Percentiles rank a stretch among this genome's conserved stretches.
Evolutionary conservation across 2,888 invertebrate genomes (phyloP).

Genomic region (Ophion ventricosus): DNA sequence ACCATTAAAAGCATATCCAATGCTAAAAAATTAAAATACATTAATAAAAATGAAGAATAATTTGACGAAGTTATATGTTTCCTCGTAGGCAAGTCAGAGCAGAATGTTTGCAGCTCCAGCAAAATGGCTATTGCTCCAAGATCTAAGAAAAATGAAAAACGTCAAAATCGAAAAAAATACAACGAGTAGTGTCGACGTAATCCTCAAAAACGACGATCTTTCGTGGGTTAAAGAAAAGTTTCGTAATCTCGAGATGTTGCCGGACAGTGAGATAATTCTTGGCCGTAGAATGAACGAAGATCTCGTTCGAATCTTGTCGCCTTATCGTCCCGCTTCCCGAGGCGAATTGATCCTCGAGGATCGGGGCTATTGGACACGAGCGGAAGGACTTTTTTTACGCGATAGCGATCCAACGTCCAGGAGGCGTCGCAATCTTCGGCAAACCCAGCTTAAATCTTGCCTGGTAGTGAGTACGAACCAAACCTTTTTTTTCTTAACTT

Average conservation of each 20-base stretch:
- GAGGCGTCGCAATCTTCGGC: conserved; percentile 73
- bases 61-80: not conserved
- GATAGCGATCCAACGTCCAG: conserved; percentile 70
- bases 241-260: conserved; percentile 68
- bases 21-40: not conserved
- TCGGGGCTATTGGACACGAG: conserved; percentile 74
- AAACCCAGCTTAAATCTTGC: conserved; percentile 74
- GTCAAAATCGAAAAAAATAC: not conserved
- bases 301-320: conserved; percentile 69
- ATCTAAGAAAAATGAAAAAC: conserved; percentile 51
- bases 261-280: conserved; percentile 77
- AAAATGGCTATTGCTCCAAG: conserved; percentile 76
- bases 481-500: too few relatives aligned
- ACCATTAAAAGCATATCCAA: too few relatives aligned
- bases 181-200: not conserved
- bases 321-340: conserved; percentile 74
- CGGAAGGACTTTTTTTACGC: conserved; percentile 64
- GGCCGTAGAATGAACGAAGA: conserved; percentile 61
- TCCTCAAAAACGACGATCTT: conserved; percentile 49
- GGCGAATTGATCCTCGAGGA: conserved; percentile 72
- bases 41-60: not conserved
- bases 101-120: conserved; percentile 73
- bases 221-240: conserved; percentile 64
- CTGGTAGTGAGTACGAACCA: conserved; percentile 71
- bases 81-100: conserved; percentile 73